Base-by-base conservation (phyloP, 2,888 invertebrate genomes). In the Sinodicranocentrus sp. region DNA sequence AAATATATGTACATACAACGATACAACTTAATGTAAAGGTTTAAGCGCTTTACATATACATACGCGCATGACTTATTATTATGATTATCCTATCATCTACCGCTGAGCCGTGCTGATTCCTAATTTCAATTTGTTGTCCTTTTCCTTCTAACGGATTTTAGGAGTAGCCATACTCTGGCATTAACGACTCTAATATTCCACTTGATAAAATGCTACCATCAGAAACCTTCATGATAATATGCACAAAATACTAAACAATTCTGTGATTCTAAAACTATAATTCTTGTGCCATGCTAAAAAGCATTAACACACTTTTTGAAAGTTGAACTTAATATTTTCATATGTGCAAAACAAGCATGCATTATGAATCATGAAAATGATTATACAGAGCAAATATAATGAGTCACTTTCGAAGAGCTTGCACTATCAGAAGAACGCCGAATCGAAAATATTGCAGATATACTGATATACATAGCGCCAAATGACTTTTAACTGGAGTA, bases 401-500 rank as follows among this genome's bases (percentile, higher is more conserved):
- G 33, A 33, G 3, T 6, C 33, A 33, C 33, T 33, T 33, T 33
- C 10, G 33, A 33, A 33, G 10, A 33, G 33, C 33, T 6, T 33
- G 10, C 33, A 33, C 33, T 33, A 33, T 10, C 10, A 3, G 3
- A 33, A 33, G n/a, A n/a, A n/a, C n/a, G n/a, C n/a, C n/a, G n/a
- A n/a, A n/a, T n/a, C n/a, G n/a, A 33, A 33, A 33, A 33, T 33
- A 33, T 33, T 26, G 59, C 17, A 26, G 28, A 10, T 26, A 13
- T 63, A n/a, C 3, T 21, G 21, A 21, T 19, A 21, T 59, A 17
- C 19, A 63, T 63, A 13, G 17, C 63, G n/a, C n/a, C 48, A 5
- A 48, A 3, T n/a, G n/a, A 25, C 15, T 72, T 39, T 59, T 15
- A 65, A 44, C 72, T 68, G 68, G 68, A 68, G 48, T 44, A 68